phyloP scores from a whole-genome alignment of 2,113 vertebrate genomes.

The Sorex fumeus region DNA sequence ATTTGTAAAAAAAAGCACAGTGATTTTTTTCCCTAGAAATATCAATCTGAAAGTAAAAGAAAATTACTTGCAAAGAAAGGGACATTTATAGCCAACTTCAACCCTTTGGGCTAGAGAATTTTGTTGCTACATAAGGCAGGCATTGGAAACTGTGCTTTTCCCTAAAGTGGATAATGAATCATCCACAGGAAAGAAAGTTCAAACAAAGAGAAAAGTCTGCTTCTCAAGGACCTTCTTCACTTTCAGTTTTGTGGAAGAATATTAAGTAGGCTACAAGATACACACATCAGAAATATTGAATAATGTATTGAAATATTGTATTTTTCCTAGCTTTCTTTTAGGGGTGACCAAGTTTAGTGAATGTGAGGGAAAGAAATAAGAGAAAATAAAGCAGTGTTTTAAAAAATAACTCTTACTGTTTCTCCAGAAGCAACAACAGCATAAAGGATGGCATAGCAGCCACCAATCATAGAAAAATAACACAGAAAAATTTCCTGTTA shows the following conservation, averaged over 20 bases:
- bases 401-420: not conserved
- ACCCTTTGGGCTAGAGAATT: not conserved
- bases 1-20: not conserved
- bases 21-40: not conserved
- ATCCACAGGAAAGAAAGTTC: not conserved
- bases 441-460: not conserved
- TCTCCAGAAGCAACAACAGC: not conserved
- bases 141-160: not conserved
- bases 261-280: not conserved
- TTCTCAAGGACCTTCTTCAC: not conserved
- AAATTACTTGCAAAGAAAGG: conserved; percentile 29
- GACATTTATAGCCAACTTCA: not conserved
- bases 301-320: not conserved
- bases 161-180: not conserved
- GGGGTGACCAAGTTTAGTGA: not conserved
- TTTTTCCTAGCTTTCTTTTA: not conserved
- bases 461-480: not conserved
- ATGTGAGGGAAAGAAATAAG: not conserved
- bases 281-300: not conserved
- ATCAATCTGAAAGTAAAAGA: not conserved
- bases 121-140: not conserved
- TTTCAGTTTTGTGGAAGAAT: not conserved
- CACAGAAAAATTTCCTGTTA: not conserved
- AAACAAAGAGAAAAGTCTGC: not conserved
- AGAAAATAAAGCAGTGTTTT: not conserved